Evolutionary conservation across 2,888 invertebrate genomes (phyloP).

Genomic region (Campoplex capitator): DNA sequence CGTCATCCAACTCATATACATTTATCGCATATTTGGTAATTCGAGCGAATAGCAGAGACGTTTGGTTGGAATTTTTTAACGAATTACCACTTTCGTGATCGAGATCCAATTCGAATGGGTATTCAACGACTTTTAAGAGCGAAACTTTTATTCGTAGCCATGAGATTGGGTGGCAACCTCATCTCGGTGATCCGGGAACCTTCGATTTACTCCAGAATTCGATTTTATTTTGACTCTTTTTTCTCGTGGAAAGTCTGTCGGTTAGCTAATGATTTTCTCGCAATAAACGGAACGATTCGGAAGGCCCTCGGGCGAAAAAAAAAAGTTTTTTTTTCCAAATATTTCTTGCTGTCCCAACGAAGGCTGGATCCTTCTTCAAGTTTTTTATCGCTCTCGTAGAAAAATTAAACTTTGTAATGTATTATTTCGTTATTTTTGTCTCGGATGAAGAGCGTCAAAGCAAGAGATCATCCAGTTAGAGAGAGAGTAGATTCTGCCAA

Average conservation of each 20-base stretch:
- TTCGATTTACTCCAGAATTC: not conserved
- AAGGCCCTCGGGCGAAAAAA: not conserved
- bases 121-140: not conserved
- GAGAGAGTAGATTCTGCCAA: not conserved
- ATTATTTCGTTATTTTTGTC: not conserved
- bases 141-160: too few relatives aligned
- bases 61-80: not conserved
- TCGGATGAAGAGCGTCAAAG: not conserved
- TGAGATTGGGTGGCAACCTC: too few relatives aligned
- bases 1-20: not conserved
- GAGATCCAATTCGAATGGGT: not conserved
- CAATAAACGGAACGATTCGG: too few relatives aligned
- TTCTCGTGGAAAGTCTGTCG: not conserved
- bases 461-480: not conserved
- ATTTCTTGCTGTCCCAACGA: not conserved
- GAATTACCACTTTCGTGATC: not conserved
- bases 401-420: conserved; percentile 1
- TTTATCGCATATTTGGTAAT: not conserved
- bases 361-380: not conserved
- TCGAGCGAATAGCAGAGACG: not conserved
- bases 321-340: not conserved
- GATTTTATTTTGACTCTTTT: not conserved
- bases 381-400: too few relatives aligned
- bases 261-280: not conserved
- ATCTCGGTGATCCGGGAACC: not conserved